These are phyloP conservation scores for Stratiomys singularior DNA, from an alignment of 2,888 invertebrate genomes.

Conservation along the genomic window DNA sequence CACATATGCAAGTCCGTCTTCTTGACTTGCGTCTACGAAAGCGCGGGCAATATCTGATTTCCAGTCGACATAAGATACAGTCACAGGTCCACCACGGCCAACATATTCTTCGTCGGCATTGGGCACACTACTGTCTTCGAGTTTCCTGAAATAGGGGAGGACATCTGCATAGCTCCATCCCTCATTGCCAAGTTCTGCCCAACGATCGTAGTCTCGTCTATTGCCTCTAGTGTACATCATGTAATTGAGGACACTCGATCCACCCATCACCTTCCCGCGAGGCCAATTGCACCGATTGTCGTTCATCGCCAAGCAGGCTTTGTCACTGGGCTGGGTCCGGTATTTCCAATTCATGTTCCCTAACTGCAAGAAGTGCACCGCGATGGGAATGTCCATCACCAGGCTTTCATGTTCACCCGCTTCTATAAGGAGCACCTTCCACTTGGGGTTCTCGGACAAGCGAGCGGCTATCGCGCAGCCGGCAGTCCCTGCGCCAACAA, in stretches of 20 bases:
- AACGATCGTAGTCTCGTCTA: slow-evolving; percentile 65
- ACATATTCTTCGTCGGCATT: slow-evolving; percentile 56
- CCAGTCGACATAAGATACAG: slow-evolving; percentile 55
- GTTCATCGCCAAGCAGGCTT: slow-evolving; percentile 66
- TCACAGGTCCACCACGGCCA: slow-evolving; percentile 54
- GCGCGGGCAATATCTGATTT: slow-evolving; percentile 54
- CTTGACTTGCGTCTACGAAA: slow-evolving; percentile 54
- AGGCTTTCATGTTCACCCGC: slow-evolving; percentile 69
- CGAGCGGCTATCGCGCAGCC: slow-evolving; percentile 72
- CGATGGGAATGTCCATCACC: slow-evolving; percentile 75
- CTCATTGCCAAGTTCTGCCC: slow-evolving; percentile 70
- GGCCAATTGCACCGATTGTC: slow-evolving; percentile 60
- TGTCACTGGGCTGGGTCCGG: slow-evolving; percentile 75
- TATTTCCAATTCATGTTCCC: slow-evolving; percentile 78
- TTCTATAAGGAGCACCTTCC: slow-evolving; percentile 71
- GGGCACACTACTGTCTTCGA: slow-evolving; percentile 73
- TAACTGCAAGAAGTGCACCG: slow-evolving; percentile 75
- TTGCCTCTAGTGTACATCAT: slow-evolving; percentile 67
- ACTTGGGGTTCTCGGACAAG: slow-evolving; percentile 69
- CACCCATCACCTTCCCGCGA: slow-evolving; percentile 68
- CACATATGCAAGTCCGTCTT: slow-evolving; percentile 52
- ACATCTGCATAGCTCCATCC: slow-evolving; percentile 63
- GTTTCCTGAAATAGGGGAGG: slow-evolving; percentile 66
- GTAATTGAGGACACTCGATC: slow-evolving; percentile 66
- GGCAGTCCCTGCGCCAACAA: slow-evolving; percentile 71